A percentile compares a stretch with the other conserved stretches of the same genome.
Conservation (phyloP, 2,888 invertebrate genomes). For the Drosophila nigricruria region DNA sequence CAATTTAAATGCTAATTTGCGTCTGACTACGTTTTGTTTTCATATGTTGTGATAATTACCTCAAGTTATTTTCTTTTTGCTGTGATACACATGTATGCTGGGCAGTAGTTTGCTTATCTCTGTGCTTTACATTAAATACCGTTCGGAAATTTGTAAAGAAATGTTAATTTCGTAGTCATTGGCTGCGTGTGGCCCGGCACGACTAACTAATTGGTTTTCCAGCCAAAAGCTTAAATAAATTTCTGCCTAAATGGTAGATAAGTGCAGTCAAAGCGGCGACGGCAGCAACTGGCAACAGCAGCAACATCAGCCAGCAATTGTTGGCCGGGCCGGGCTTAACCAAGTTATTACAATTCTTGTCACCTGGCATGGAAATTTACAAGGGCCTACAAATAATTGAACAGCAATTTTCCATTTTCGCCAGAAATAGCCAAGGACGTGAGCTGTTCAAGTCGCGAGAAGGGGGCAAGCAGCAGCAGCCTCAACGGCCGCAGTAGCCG, state of each 20-base stretch:
- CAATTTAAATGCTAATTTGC: constrained; percentile 78
- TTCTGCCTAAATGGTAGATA: constrained; percentile 70
- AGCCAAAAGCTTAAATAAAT: constrained; percentile 62
- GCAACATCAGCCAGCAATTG: constrained; percentile 18
- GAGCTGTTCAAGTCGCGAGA: constrained; percentile 43
- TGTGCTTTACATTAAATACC: constrained; percentile 70
- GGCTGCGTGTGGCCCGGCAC: constrained; percentile 66
- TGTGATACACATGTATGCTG: constrained; percentile 4
- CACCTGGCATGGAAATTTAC: constrained; percentile 79
- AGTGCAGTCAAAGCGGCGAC: constrained; percentile 19
- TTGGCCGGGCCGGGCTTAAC: constrained; percentile 40
- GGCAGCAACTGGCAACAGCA: constrained; percentile 15
- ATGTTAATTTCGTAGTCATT: constrained; percentile 58
- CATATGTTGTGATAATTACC: constrained; percentile 76
- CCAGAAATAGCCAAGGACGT: constrained; percentile 77
- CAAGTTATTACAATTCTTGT: constrained; percentile 80
- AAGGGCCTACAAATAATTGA: constrained; percentile 83
- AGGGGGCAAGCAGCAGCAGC: background rate
- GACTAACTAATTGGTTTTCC: constrained; percentile 73
- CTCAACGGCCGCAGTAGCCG: constrained; percentile 15
- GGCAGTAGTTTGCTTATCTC: constrained; percentile 61
- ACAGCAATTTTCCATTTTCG: constrained; percentile 82
- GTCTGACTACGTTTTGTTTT: constrained; percentile 66
- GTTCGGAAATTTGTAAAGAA: constrained; percentile 75
- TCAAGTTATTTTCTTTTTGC: constrained; percentile 51